A percentile compares a stretch with the other conserved stretches of the same genome.
Evolutionary conservation across 2,888 invertebrate species (phyloP).

Genomic region (Malthinus seriepunctatus): DNA sequence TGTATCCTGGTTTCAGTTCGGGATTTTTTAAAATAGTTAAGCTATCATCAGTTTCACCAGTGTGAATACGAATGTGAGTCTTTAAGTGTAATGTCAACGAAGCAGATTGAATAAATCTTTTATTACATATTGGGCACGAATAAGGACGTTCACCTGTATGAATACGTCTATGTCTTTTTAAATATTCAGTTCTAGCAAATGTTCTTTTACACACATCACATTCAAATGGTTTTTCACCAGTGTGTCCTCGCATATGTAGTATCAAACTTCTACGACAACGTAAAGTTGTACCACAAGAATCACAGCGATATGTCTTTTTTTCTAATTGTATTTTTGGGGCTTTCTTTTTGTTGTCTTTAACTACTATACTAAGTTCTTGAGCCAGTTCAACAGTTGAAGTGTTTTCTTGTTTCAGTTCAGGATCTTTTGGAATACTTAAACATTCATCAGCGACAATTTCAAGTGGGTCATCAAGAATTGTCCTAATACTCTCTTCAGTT

Average conservation of each 20-base stretch:
- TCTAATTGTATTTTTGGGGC: too few species aligned
- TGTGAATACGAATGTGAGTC: slow-evolving; percentile 41
- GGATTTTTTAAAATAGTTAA: background rate
- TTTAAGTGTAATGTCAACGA: slow-evolving; percentile 19
- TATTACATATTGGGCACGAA: slow-evolving; percentile 26
- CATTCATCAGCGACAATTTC: background rate
- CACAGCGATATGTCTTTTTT: slow-evolving; percentile 33
- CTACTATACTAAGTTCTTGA: background rate
- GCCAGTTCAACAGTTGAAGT: background rate
- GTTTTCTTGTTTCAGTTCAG: background rate
- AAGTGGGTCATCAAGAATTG: too few species aligned
- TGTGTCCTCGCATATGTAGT: slow-evolving; percentile 37
- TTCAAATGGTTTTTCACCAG: slow-evolving; percentile 37
- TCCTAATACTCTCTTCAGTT: too few species aligned
- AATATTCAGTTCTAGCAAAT: slow-evolving; percentile 40
- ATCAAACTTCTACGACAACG: slow-evolving; percentile 37
- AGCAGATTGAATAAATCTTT: slow-evolving; percentile 21
- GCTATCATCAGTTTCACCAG: slow-evolving; percentile 41
- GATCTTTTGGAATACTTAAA: background rate
- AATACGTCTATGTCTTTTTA: slow-evolving; percentile 39
- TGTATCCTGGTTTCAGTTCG: background rate
- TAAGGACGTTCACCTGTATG: slow-evolving; percentile 37
- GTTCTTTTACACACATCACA: slow-evolving; percentile 40
- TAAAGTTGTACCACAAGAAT: slow-evolving; percentile 39
- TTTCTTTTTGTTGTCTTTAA: too few species aligned